phyloP scores from a whole-genome alignment of 2,888 invertebrate genomes.

The Diaperis boleti region DNA sequence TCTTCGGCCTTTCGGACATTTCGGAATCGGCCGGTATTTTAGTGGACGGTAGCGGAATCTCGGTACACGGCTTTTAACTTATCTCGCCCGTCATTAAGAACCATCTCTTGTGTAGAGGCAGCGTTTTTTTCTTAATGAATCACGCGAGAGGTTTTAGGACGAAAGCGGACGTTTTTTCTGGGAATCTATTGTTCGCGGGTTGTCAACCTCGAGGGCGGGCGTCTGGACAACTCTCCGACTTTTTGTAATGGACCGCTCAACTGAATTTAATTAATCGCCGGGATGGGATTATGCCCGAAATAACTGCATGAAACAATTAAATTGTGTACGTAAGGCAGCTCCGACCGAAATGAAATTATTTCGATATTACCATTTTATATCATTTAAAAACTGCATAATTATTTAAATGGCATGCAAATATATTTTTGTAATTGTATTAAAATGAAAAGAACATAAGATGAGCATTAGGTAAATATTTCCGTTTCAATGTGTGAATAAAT shows the following conservation, averaged over 20 bases:
- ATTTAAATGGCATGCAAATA: constrained; percentile 44
- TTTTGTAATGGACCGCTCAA: constrained; percentile 6
- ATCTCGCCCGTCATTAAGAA: constrained; percentile 63
- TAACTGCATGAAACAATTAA: constrained; percentile 34
- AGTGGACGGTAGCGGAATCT: constrained; percentile 64
- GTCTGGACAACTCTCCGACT: neutral
- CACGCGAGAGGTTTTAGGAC: constrained; percentile 55
- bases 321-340: constrained; percentile 28
- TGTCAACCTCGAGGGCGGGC: constrained; percentile 8
- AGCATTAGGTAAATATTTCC: constrained; percentile 44
- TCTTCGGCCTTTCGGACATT: constrained; percentile 46
- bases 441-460: constrained; percentile 43
- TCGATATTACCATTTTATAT: constrained; percentile 40
- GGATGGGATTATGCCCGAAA: constrained; percentile 8
- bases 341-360: constrained; percentile 34
- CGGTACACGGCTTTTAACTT: constrained; percentile 64
- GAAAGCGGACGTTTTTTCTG: constrained; percentile 56
- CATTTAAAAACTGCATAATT: constrained; percentile 43
- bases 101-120: constrained; percentile 61
- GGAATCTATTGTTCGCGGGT: constrained; percentile 46
- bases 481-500: constrained; percentile 40
- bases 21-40: constrained; percentile 56
- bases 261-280: constrained; percentile 27
- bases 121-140: constrained; percentile 62
- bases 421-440: constrained; percentile 42